Evolutionary conservation across 2,888 invertebrate species (phyloP).

Genomic region (Melanostoma mellinum): DNA sequence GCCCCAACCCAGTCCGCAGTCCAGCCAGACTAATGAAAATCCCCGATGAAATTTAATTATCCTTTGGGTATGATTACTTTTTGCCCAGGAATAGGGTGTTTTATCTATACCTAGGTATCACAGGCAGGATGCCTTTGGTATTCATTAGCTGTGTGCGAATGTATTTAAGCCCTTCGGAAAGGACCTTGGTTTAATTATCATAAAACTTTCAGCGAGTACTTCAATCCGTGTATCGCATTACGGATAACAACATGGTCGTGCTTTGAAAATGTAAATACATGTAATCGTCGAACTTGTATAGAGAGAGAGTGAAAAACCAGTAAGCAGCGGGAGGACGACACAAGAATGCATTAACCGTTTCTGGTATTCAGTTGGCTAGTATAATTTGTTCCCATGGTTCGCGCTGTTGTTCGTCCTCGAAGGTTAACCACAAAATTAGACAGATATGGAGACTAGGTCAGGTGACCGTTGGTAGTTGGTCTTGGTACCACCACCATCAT

Average conservation of each 20-base stretch:
- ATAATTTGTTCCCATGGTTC: background rate
- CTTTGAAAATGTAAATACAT: constrained; percentile 32
- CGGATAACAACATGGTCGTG: constrained; percentile 38
- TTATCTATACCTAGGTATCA: background rate
- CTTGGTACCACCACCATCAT: background rate
- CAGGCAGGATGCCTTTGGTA: background rate
- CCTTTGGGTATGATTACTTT: constrained; percentile 62
- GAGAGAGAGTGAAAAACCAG: too few relatives aligned
- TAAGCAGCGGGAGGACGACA: background rate
- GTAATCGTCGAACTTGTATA: background rate
- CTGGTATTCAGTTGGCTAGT: background rate
- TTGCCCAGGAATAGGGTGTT: constrained; percentile 17
- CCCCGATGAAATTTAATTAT: constrained; percentile 68
- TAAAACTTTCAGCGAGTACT: constrained; percentile 54
- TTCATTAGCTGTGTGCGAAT: constrained; percentile 28
- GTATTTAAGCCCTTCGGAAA: constrained; percentile 7
- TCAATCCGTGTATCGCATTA: constrained; percentile 37
- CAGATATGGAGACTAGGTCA: constrained; percentile 15
- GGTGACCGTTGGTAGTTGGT: constrained; percentile 14
- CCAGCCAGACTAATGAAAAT: constrained; percentile 53
- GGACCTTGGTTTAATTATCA: constrained; percentile 41
- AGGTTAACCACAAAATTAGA: constrained; percentile 49
- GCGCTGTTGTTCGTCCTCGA: constrained; percentile 1
- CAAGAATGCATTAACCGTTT: background rate
- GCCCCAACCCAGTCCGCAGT: too few relatives aligned